phyloP scores from a whole-genome alignment of 2,797 vertebrate species.

The Centropyge bicolor region DNA sequence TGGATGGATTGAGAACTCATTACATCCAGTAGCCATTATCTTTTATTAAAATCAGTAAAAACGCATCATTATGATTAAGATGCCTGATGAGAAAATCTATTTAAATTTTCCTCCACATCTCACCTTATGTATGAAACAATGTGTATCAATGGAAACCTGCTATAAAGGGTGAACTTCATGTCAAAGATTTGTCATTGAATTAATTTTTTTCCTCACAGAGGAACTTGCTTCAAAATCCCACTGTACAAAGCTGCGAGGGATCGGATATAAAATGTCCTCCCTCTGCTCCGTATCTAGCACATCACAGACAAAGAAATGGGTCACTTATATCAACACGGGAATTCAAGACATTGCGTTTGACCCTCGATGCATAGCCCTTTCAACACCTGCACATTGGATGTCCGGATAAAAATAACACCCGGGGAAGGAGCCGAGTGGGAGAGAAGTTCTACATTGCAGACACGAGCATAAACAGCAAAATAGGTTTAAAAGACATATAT shows the following conservation, averaged over 20 bases:
- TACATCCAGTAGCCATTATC: slow-evolving; percentile 17
- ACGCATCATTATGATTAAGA: slow-evolving; percentile 14
- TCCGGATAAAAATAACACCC: slow-evolving; percentile 72
- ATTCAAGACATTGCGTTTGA: slow-evolving; percentile 72
- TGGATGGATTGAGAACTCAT: slow-evolving; percentile 20
- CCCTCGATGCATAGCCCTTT: slow-evolving; percentile 63
- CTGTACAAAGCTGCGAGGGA: slow-evolving; percentile 20
- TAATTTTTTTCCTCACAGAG: not conserved
- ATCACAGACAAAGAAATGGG: slow-evolving; percentile 73
- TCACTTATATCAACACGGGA: slow-evolving; percentile 65
- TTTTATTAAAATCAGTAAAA: slow-evolving; percentile 20
- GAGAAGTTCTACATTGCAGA: not conserved
- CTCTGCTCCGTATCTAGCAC: slow-evolving; percentile 64
- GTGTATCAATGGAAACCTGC: slow-evolving; percentile 1
- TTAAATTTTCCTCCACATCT: not conserved
- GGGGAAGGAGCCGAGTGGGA: slow-evolving; percentile 13
- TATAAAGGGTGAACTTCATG: not conserved
- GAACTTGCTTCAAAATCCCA: not conserved
- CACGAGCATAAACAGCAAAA: not conserved
- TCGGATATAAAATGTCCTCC: slow-evolving; percentile 39
- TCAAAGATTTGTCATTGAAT: not conserved
- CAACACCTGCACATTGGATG: slow-evolving; percentile 73
- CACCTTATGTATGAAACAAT: not conserved
- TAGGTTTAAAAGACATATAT: not conserved
- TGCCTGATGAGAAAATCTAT: slow-evolving; percentile 19